Evolutionary conservation across 1,140 invertebrate genomes (phyloP).

Genomic region (Drosophila seguyi): DNA sequence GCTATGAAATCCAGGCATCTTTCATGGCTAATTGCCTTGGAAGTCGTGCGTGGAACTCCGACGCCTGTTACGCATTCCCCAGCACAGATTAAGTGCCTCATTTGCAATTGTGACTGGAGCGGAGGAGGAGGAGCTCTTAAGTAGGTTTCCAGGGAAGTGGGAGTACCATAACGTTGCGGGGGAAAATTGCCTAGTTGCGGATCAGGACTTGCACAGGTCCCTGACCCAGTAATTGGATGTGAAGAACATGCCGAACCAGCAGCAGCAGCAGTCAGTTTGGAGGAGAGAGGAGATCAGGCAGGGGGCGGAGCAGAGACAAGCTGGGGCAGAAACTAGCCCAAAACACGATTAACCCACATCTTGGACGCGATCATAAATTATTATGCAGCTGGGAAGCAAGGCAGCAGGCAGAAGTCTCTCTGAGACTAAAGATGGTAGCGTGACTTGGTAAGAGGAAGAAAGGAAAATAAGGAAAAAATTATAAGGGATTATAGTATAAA

Average conservation of each 20-base stretch:
- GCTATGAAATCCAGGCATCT: slow-evolving; percentile 26
- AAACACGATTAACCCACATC: slow-evolving; percentile 85
- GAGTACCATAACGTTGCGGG: slow-evolving; percentile 34
- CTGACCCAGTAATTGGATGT: slow-evolving; percentile 81
- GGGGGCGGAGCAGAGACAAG: slow-evolving; percentile 15
- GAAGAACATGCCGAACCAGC: slow-evolving; percentile 64
- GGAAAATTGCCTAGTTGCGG: slow-evolving; percentile 57
- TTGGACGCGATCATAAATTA: slow-evolving; percentile 85
- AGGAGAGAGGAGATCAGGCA: slow-evolving; percentile 3
- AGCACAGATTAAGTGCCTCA: slow-evolving; percentile 61
- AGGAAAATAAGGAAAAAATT: too few relatives aligned
- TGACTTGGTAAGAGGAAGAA: not conserved
- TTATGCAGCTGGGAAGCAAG: slow-evolving; percentile 77
- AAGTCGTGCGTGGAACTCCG: slow-evolving; percentile 56
- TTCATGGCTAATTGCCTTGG: slow-evolving; percentile 58
- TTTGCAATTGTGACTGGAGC: slow-evolving; percentile 52
- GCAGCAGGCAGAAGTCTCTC: slow-evolving; percentile 25
- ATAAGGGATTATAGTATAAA: too few relatives aligned
- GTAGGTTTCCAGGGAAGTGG: slow-evolving; percentile 9
- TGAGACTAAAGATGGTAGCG: slow-evolving; percentile 23
- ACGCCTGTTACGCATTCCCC: slow-evolving; percentile 50
- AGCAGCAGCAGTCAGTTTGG: slow-evolving; percentile 4
- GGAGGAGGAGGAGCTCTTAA: not conserved
- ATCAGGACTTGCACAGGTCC: slow-evolving; percentile 76
- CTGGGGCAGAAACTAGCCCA: slow-evolving; percentile 73